Evolutionary conservation across 2,888 invertebrate genomes (phyloP), one percentile per base, ranked within the genome.

Genomic region (Arctia plantaginis): DNA sequence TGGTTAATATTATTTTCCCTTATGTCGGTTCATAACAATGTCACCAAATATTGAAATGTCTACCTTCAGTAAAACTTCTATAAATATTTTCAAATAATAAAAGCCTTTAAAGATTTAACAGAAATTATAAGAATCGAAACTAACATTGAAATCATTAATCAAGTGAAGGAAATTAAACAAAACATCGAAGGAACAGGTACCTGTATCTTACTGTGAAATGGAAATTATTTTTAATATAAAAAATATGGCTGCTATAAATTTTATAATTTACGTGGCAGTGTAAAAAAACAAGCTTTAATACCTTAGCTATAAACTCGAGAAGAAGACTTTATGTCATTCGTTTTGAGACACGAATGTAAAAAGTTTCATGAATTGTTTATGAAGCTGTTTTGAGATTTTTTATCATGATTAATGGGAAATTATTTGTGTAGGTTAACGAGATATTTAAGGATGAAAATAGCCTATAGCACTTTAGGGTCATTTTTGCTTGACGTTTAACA

Each of bases 281-380:
- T 80, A 78, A 82, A 79, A 70, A 77, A 80, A 73, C 68, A 71
- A 72, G 62, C 72, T 80, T 80, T 73, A 77, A 83, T 78, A 76
- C 75, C 72, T 72, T 62, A 20, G 71, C 69, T 68, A 73, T 82
- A 83, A 85, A 82, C 72, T 80, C 59, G 69, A 65, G 47, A 69
- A 74, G 75, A 85, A 77, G 78, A 83, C 83, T 80, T 77, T 62
- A 69, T 67, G 69, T 59, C 65, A 44, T 73, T 69, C 73, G 69
- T 73, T 73, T 66, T 33, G n/a, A 69, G 30, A 59, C 69, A 73
- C 65, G 35, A 68, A 70, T 75, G 51, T 78, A 73, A 70, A 65
- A 33, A 18, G 44, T 84, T 77, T 77, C 74, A 78, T 84, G 82
- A 84, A 84, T 80, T 82, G 78, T 82, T 82, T 77, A 78, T 84